Evolutionary conservation across 1,140 invertebrate genomes (phyloP).

Genomic region (Polypedilum vanderplanki): DNA sequence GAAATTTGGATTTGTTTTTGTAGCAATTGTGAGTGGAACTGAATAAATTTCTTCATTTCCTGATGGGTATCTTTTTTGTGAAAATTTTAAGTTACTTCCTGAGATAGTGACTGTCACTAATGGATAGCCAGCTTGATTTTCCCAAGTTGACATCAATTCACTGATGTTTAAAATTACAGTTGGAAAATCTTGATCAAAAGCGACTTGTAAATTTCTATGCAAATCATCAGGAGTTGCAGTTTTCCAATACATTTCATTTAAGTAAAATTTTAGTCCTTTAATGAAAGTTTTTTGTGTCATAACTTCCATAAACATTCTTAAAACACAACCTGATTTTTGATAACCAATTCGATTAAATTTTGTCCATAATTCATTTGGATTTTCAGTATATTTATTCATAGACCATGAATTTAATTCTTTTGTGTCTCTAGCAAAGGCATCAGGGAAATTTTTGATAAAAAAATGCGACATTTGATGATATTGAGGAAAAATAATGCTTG

Average conservation of each 20-base stretch:
- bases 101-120: neutral
- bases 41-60: conserved; percentile 32
- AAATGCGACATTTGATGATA: neutral
- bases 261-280: neutral
- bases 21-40: conserved; percentile 48
- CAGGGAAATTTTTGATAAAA: neutral
- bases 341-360: neutral
- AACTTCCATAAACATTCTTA: conserved; percentile 7
- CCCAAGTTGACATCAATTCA: conserved; percentile 80
- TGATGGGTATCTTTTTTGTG: neutral
- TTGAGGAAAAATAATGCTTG: neutral
- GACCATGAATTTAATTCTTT: neutral
- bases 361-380: neutral
- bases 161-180: neutral
- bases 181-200: neutral
- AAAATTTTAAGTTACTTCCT: neutral
- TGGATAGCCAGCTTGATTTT: conserved; percentile 70
- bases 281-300: neutral
- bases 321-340: neutral
- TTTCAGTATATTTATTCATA: neutral
- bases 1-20: conserved; percentile 39
- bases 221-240: neutral
- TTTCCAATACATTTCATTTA: neutral
- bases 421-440: neutral
- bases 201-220: neutral